These are phyloP conservation scores for Danio kyathit DNA, from an alignment of 2,797 vertebrate genomes.

Conservation along the genomic window DNA sequence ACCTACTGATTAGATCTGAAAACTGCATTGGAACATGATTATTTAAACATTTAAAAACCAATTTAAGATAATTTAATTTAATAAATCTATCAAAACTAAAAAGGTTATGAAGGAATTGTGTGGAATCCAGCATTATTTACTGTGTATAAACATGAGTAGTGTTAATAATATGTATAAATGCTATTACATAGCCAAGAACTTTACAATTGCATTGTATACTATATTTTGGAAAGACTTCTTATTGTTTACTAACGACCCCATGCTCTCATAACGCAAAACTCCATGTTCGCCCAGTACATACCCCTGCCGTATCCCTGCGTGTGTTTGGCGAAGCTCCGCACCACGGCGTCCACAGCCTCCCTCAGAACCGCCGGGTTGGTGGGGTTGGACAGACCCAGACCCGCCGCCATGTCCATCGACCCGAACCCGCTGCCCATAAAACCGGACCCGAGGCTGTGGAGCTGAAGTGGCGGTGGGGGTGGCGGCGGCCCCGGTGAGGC, in stretches of 20 bases:
- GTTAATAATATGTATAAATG: no score
- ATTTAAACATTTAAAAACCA: no score
- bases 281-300: constrained; percentile 66
- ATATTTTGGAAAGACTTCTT: background rate
- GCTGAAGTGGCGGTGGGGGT: constrained; percentile 80
- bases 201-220: background rate
- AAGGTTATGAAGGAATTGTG: no score
- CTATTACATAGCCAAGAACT: background rate
- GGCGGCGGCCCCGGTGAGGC: constrained; percentile 72
- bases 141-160: no score
- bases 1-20: no score
- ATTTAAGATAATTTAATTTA: no score
- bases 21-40: no score
- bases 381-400: constrained; percentile 65
- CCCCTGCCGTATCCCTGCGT: constrained; percentile 96
- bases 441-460: constrained; percentile 80
- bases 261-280: constrained; percentile 10
- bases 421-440: constrained; percentile 77
- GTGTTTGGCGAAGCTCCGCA: constrained; percentile 96
- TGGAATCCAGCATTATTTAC: no score
- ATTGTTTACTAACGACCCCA: background rate
- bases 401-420: constrained; percentile 63
- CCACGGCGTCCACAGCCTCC: constrained; percentile 96
- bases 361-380: constrained; percentile 90
- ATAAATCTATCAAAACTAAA: no score